Base-by-base conservation (phyloP, 35 echinoderm and acorn worm genomes). In the Amphiura filiformis region DNA sequence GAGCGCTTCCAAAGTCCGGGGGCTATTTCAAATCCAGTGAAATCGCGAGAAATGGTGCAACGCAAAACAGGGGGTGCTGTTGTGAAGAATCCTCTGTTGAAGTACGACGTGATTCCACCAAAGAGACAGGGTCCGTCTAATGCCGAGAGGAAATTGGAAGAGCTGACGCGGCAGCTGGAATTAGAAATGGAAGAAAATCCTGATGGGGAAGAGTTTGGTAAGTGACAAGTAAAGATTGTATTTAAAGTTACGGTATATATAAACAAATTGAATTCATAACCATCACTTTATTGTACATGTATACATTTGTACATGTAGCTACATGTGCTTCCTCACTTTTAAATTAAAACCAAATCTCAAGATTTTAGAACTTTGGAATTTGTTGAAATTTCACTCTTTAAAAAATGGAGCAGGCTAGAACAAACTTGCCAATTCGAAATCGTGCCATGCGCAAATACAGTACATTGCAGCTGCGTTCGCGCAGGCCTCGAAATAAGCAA, bases 171-270 rank as follows among this genome's bases (percentile, higher is more conserved):
- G 52, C 90, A 99, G 70, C 81, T 99, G n/a, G 96, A 94, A 61
- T 84, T 91, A 86, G 96, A 99, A 82, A 82, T 99, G 86, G 93
- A 91, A 38, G 87, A 92, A 20, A 94, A 94, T 38, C 89, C 96
- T 35, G 96, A 94, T 76, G 96, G 93, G 61, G 96, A 98, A 82
- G 93, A 94, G 76, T 99, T 99, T 90, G 96, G 96, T 99, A 84
- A 90, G 96, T 39, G n/a, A 23, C 22, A 52, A 15, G 37, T 38
- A n/a, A 32, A 84, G 26, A 11, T 39, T 37, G 26, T 83, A 33
- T 36, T 61, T 61, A 15, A 61, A 61, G 13, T 13, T 61, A 61
- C n/a, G n/a, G n/a, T 61, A 13, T n/a, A 13, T 15, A n/a, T 13
- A 61, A n/a, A 61, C 13, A 61, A 61, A 61, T 61, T 15, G 56